phyloP scores from a whole-genome alignment of 1,140 invertebrate species.

The Pissodes strobi region DNA sequence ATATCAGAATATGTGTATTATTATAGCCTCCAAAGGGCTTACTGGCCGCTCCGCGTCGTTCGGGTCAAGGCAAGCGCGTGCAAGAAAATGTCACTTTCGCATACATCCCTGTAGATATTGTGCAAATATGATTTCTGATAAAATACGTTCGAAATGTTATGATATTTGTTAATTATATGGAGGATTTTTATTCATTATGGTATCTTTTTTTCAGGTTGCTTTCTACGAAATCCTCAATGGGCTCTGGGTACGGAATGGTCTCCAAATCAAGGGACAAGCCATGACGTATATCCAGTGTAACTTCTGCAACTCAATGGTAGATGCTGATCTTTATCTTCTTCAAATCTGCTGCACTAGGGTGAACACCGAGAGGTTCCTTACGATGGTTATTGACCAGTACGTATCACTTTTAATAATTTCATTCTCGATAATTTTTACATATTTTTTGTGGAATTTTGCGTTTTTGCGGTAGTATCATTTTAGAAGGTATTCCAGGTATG shows the following conservation, averaged over 20 bases:
- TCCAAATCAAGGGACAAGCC: constrained; percentile 96
- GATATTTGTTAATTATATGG: no score
- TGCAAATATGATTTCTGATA: no score
- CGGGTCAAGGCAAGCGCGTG: no score
- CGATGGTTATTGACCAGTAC: constrained; percentile 86
- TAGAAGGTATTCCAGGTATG: no score
- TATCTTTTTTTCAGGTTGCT: constrained; percentile 75
- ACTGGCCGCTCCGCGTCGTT: no score
- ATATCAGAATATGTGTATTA: no score
- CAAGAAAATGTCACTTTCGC: no score
- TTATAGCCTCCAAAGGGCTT: no score
- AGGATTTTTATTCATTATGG: no score
- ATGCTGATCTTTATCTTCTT: constrained; percentile 92
- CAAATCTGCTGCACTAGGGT: constrained; percentile 91
- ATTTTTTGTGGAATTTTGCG: background rate
- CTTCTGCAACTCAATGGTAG: constrained; percentile 98
- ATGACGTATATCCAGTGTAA: constrained; percentile 99
- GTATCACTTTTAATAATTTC: constrained; percentile 43
- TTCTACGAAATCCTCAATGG: constrained; percentile 94
- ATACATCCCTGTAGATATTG: no score
- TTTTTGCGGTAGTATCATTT: no score
- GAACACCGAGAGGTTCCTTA: constrained; percentile 82
- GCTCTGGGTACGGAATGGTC: constrained; percentile 94
- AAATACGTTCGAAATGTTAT: no score
- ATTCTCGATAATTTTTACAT: background rate